Conservation (phyloP, 2,113 vertebrate genomes). For the Ictidomys tridecemlineatus region DNA sequence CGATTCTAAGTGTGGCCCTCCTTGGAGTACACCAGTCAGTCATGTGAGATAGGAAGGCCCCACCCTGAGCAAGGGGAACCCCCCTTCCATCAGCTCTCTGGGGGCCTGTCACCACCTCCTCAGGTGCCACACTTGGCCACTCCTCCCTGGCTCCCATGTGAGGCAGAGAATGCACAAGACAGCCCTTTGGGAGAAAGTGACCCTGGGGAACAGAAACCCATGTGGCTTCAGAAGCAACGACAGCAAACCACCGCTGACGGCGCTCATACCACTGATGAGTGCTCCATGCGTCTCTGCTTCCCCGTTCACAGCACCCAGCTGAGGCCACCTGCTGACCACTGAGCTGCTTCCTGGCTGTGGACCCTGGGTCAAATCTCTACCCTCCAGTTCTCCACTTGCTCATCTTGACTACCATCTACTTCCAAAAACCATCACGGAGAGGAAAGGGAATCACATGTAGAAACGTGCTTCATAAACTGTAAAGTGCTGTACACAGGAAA, state of each 20-base stretch:
- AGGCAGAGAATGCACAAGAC: background rate
- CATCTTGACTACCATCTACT: background rate
- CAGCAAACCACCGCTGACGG: background rate
- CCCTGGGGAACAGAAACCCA: background rate
- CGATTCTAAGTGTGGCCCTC: background rate
- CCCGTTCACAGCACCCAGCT: background rate
- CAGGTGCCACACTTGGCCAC: background rate
- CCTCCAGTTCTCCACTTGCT: background rate
- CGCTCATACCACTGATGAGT: background rate
- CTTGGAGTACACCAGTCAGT: background rate
- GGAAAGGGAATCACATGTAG: background rate
- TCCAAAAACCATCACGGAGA: background rate
- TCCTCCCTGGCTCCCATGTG: background rate
- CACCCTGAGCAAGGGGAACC: background rate
- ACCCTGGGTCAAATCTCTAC: background rate
- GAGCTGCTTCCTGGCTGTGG: background rate
- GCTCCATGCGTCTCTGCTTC: background rate
- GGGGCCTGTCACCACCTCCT: background rate
- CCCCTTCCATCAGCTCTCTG: background rate
- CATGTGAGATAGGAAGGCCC: background rate
- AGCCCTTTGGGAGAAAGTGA: background rate
- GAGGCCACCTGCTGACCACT: no score
- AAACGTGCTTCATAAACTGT: background rate
- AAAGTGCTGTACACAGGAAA: no score
- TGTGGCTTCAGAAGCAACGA: background rate